A percentile compares a stretch with the other conserved stretches of the same genome.
phyloP scores from a whole-genome alignment of 2,888 invertebrate species.

The Microchrysa polita region DNA sequence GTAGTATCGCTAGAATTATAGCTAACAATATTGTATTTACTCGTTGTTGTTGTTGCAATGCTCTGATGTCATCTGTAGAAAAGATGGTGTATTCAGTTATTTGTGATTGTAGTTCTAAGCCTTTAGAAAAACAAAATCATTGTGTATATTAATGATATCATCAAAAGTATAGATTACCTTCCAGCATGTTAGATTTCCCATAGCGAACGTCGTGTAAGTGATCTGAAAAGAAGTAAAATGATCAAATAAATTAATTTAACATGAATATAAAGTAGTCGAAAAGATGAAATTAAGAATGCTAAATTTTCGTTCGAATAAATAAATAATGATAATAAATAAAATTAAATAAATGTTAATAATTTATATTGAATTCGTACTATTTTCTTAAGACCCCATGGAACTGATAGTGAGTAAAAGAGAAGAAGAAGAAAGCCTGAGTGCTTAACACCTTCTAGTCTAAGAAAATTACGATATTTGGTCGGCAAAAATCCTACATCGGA shows the following conservation, averaged over 20 bases:
- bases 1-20: constrained; percentile 27
- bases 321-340: no score
- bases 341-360: no score
- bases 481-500: no score
- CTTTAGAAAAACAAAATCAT: not conserved
- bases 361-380: no score
- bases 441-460: no score
- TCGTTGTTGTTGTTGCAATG: constrained; percentile 30
- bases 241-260: not conserved
- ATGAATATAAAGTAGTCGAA: not conserved
- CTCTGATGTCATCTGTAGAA: constrained; percentile 35
- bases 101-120: not conserved
- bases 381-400: no score
- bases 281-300: no score
- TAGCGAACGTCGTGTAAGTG: constrained; percentile 59
- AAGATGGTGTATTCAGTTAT: constrained; percentile 1
- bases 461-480: no score
- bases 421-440: no score
- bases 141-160: not conserved
- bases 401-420: no score
- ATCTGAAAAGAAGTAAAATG: constrained; percentile 56
- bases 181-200: constrained; percentile 46
- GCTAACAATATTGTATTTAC: constrained; percentile 29
- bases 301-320: no score
- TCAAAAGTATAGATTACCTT: constrained; percentile 27